Conservation (phyloP, 1,140 invertebrate genomes). For the Anastrepha ludens region DNA sequence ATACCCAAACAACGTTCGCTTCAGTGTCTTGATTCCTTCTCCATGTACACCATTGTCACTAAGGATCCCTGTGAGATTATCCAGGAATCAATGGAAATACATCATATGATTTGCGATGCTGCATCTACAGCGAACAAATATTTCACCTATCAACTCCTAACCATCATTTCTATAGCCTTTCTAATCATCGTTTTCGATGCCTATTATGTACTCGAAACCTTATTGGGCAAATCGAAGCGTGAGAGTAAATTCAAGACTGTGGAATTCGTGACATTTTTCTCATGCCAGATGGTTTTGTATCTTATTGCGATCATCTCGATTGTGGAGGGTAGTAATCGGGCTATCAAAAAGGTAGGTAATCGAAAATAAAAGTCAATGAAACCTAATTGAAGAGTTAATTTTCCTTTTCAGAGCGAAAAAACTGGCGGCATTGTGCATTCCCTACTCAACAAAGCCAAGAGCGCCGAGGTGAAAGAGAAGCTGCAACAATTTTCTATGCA, state of each 20-base stretch:
- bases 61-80: constrained; percentile 71
- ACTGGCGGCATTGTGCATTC: constrained; percentile 70
- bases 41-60: constrained; percentile 72
- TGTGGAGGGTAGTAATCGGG: constrained; percentile 71
- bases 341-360: constrained; percentile 65
- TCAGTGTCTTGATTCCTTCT: constrained; percentile 70
- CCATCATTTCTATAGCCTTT: constrained; percentile 72
- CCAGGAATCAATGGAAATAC: constrained; percentile 74
- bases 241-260: constrained; percentile 72
- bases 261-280: constrained; percentile 72
- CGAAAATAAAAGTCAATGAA: too few relatives aligned
- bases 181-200: constrained; percentile 73
- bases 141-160: constrained; percentile 71
- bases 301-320: constrained; percentile 71
- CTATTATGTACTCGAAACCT: constrained; percentile 71
- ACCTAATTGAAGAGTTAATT: too few relatives aligned
- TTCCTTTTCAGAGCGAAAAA: constrained; percentile 65
- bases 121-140: constrained; percentile 72
- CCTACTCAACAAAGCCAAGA: constrained; percentile 70
- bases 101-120: constrained; percentile 72
- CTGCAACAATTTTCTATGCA: constrained; percentile 73
- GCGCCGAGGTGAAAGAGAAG: constrained; percentile 67
- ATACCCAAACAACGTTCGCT: constrained; percentile 67
- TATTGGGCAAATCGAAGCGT: constrained; percentile 69
- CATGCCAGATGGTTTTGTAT: constrained; percentile 72